A percentile compares a stretch with the other conserved stretches of the same genome.
phyloP scores from a whole-genome alignment of 30 jellyfish, hydroid and myxozoan species.

The Aurelia sp. region DNA sequence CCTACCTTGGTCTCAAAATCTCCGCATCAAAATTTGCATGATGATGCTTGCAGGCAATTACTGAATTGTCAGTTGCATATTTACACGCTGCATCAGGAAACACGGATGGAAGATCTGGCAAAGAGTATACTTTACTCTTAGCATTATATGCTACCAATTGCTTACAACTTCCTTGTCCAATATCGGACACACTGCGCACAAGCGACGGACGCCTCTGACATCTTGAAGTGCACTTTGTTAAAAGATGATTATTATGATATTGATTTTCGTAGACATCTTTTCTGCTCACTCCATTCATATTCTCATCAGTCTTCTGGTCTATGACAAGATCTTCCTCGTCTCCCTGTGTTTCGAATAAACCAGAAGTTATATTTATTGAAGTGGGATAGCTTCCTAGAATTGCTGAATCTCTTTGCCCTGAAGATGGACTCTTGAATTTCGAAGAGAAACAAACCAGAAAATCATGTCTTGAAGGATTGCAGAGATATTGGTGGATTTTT shows the following conservation, averaged over 20 bases:
- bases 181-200: slow-evolving; percentile 50
- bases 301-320: slow-evolving; percentile 10
- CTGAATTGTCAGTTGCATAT: slow-evolving; percentile 14
- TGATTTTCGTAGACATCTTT: slow-evolving; percentile 32
- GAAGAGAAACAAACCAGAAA: no score
- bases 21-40: slow-evolving; percentile 7
- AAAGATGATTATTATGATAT: slow-evolving; percentile 9
- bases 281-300: slow-evolving; percentile 9
- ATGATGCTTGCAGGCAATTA: slow-evolving; percentile 12
- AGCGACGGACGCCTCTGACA: slow-evolving; percentile 52
- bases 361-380: no score
- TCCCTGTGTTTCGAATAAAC: not conserved
- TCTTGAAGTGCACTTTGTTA: slow-evolving; percentile 26
- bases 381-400: no score
- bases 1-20: not conserved
- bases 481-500: no score
- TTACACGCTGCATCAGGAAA: slow-evolving; percentile 28
- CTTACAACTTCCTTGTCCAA: slow-evolving; percentile 49
- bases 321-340: slow-evolving; percentile 27
- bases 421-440: no score
- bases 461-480: no score
- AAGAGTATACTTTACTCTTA: slow-evolving; percentile 40
- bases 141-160: slow-evolving; percentile 19
- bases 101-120: slow-evolving; percentile 46
- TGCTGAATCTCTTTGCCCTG: no score